Conservation (phyloP, 2,113 vertebrate genomes). For the Crypturellus undulatus region DNA sequence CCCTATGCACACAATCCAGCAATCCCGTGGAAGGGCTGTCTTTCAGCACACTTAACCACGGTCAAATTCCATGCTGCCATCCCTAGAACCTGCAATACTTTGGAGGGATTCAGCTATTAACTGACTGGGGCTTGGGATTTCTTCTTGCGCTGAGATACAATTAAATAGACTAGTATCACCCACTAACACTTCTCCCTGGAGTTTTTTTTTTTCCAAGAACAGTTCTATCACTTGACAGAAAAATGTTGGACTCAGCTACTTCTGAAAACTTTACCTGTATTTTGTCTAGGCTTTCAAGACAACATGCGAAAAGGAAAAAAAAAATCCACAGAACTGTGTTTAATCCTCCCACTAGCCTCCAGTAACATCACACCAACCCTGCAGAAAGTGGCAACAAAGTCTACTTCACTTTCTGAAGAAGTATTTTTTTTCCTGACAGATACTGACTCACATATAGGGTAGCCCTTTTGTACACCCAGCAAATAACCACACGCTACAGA, state of each 20-base stretch:
- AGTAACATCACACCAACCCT: not conserved
- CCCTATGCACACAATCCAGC: rapidly evolving
- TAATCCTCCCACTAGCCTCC: not conserved
- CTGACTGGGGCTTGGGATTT: not conserved
- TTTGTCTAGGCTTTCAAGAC: not conserved
- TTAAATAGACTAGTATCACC: not conserved
- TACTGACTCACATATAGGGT: rapidly evolving
- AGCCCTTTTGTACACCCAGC: not conserved
- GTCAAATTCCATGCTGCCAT: not conserved
- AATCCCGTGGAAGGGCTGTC: not conserved
- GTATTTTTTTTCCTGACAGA: not conserved
- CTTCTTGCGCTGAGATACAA: not conserved
- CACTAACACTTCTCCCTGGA: not conserved
- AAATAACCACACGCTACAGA: not conserved
- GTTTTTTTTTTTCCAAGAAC: too few relatives aligned
- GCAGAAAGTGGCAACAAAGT: not conserved
- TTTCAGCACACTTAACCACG: not conserved
- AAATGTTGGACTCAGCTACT: rapidly evolving
- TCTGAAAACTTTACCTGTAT: not conserved
- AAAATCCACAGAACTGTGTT: not conserved
- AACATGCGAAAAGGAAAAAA: not conserved
- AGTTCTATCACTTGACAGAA: not conserved
- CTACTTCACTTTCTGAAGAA: not conserved
- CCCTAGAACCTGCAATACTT: not conserved
- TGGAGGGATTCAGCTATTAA: not conserved